phyloP scores from a whole-genome alignment of 2,113 vertebrate genomes.

The Centropus bengalensis region DNA sequence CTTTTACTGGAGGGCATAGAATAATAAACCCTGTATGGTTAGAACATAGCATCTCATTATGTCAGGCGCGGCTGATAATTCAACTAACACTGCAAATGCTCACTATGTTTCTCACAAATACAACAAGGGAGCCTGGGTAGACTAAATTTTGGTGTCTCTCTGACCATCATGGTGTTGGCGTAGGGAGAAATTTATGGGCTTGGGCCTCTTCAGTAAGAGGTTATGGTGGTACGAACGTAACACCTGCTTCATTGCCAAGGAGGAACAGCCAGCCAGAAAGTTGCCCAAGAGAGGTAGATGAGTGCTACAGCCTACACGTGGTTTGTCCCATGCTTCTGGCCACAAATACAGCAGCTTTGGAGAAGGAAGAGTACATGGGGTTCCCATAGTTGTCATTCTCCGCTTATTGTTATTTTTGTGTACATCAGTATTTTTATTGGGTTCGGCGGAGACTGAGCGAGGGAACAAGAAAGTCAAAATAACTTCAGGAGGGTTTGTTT shows the following conservation, averaged over 20 bases:
- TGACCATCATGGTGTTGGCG: background rate
- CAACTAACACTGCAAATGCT: background rate
- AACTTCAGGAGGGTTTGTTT: background rate
- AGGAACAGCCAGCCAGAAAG: background rate
- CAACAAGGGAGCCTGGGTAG: background rate
- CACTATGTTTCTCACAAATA: background rate
- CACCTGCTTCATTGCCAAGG: background rate
- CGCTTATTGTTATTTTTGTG: slow-evolving; percentile 13
- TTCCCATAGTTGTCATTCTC: background rate
- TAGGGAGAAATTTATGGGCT: background rate
- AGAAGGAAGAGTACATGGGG: background rate
- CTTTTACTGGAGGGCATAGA: slow-evolving; percentile 4
- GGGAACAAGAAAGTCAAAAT: slow-evolving; percentile 13
- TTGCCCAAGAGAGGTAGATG: background rate
- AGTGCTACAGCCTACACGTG: background rate
- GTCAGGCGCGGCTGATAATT: background rate
- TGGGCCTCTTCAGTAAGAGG: background rate
- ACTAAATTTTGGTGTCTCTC: background rate
- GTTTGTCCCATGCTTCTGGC: background rate
- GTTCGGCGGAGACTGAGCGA: background rate
- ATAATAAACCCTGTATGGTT: background rate
- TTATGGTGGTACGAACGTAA: background rate
- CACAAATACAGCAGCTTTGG: background rate
- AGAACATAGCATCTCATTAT: background rate
- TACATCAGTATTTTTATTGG: background rate